Evolutionary conservation across 2,797 vertebrate species (phyloP), one percentile per base, ranked within the genome.

Genomic region (Hydrophis major): DNA sequence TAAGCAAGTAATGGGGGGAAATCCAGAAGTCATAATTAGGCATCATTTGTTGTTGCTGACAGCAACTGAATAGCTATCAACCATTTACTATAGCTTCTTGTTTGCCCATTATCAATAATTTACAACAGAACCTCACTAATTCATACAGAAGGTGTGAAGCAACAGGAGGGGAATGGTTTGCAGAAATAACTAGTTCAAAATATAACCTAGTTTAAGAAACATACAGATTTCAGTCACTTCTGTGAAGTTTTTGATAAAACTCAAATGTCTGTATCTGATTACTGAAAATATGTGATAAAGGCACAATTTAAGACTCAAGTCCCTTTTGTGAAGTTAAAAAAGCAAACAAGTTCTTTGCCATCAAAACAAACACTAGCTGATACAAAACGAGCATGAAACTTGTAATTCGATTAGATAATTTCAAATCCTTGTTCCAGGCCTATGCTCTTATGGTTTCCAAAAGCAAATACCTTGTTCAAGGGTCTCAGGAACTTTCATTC

Each of bases 401-500:
- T 74, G 25, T 28, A 18, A 89, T 37, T 66, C 86, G 37, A 47
- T 14, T 55, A 63, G 22, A 27, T 88, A 37, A 66, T n/a, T 69
- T 91, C n/a, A 88, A 60, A 47, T n/a, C 3, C 42, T 89, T 60
- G 37, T 56, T 20, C 92, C 12, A 55, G 11, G 53, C 53, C 53
- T 55, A 55, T 55, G 11, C 53, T 55, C 53, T 55, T 11, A 92
- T 93, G 94, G 90, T 89, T 59, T n/a, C 92, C 27, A 94, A 92
- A 78, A 96, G 93, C 93, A 86, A 94, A 89, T 98, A 99, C 99
- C 99, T 98, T 99, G 99, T 94, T 99, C 99, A 61, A 99, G 96
- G 60, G 98, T 98, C 93, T 99, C 99, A 1, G 99, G 99, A 94
- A 99, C 98, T 16, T 99, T 99, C 98, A 99, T 99, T 92, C 99